Conservation (phyloP, 2,888 invertebrate genomes). For the Sipunculus nudus region DNA sequence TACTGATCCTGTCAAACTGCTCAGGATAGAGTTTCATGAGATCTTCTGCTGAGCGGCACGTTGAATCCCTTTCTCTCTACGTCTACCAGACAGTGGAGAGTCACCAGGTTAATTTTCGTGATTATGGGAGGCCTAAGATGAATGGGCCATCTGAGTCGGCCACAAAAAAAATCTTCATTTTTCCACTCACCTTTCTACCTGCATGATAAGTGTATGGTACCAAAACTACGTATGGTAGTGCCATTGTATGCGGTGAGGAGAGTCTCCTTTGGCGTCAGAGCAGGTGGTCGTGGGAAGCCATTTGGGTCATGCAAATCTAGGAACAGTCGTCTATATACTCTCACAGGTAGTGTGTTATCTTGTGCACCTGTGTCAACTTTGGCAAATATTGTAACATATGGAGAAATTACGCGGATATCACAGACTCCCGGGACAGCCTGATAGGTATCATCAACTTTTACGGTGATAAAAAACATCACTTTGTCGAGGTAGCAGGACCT, state of each 20-base stretch:
- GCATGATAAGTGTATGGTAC: not conserved
- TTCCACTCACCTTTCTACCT: not conserved
- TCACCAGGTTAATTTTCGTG: not conserved
- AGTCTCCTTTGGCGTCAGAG: too few relatives aligned
- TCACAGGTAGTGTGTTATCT: not conserved
- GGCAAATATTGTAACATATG: slow-evolving; percentile 91
- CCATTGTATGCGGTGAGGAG: too few relatives aligned
- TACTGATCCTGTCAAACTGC: not conserved
- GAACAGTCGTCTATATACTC: not conserved
- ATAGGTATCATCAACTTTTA: slow-evolving; percentile 94
- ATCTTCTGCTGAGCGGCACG: not conserved
- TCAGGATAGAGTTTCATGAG: not conserved
- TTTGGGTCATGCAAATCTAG: too few relatives aligned
- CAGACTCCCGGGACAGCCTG: slow-evolving; percentile 93
- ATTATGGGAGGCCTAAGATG: not conserved
- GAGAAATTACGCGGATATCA: slow-evolving; percentile 95
- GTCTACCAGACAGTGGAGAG: slow-evolving; percentile 38
- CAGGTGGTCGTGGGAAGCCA: too few relatives aligned
- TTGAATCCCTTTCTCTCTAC: not conserved
- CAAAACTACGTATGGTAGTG: not conserved
- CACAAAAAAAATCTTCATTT: not conserved
- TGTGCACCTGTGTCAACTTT: not conserved
- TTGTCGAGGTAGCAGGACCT: slow-evolving; percentile 91
- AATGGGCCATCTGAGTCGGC: not conserved
- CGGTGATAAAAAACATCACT: slow-evolving; percentile 89